phyloP scores from a whole-genome alignment of 2,113 vertebrate genomes.

The Monarcha castaneiventris region DNA sequence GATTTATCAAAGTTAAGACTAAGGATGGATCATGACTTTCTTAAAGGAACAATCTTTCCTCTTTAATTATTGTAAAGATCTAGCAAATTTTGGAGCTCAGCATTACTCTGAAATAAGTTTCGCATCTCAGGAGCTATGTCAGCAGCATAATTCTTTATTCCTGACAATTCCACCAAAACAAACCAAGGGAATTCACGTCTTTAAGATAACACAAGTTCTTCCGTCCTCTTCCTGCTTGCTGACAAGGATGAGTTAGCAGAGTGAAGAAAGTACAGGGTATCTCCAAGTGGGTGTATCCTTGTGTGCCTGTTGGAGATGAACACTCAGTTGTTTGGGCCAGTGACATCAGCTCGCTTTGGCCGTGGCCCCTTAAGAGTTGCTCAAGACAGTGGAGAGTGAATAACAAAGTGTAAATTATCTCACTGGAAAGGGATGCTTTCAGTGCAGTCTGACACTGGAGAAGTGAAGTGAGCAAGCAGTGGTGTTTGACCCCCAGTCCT shows the following conservation, averaged over 20 bases:
- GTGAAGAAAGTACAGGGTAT: background rate
- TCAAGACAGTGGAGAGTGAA: conserved; percentile 7
- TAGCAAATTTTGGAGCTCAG: background rate
- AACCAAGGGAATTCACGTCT: background rate
- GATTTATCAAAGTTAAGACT: background rate
- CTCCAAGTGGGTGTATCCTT: background rate
- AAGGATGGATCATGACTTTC: background rate
- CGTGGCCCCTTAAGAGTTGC: background rate
- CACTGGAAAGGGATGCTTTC: background rate
- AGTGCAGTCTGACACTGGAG: background rate
- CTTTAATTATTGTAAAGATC: background rate
- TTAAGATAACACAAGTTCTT: background rate
- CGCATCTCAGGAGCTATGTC: background rate
- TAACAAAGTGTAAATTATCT: conserved; percentile 39
- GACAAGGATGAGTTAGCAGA: background rate
- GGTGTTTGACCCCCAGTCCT: background rate
- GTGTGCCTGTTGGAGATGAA: background rate
- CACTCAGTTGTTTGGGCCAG: background rate
- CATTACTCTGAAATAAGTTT: background rate
- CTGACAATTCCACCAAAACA: background rate
- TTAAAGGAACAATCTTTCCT: background rate
- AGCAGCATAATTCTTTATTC: background rate
- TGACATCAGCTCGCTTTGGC: conserved; percentile 4
- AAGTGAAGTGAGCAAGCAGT: conserved; percentile 6
- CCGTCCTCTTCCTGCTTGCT: background rate